These are phyloP conservation scores for Lasioglossum marginatum DNA, from an alignment of 2,888 invertebrate genomes.

Conservation along the genomic window DNA sequence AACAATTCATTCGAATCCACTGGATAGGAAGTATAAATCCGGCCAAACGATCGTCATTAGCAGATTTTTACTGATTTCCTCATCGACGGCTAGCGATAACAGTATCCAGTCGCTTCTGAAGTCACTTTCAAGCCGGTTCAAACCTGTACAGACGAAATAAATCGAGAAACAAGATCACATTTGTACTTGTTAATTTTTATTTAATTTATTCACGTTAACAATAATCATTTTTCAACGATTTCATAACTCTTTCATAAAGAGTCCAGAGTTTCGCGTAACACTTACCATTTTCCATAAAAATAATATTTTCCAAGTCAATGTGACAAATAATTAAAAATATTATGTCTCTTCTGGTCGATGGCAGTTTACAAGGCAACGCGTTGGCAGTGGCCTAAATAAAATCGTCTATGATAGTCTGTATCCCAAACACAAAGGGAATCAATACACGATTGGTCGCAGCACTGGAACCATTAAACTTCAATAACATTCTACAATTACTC, in stretches of 20 bases:
- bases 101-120: not conserved
- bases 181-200: not conserved
- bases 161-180: not conserved
- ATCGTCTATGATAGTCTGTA: not conserved
- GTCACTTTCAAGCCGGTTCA: constrained; percentile 2
- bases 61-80: constrained; percentile 7
- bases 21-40: constrained; percentile 11
- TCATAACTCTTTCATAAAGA: not conserved
- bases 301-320: not conserved
- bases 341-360: not conserved
- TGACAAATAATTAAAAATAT: not conserved
- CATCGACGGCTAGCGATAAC: constrained; percentile 2
- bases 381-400: constrained; percentile 2
- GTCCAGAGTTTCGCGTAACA: not conserved
- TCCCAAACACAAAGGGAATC: not conserved
- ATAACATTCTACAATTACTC: not conserved
- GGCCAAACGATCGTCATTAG: constrained; percentile 5
- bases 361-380: not conserved
- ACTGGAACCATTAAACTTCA: not conserved
- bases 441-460: not conserved
- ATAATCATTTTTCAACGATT: not conserved
- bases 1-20: constrained; percentile 3
- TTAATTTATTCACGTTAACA: not conserved
- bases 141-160: constrained; percentile 10
- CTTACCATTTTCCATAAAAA: not conserved